Percentiles rank a stretch among this genome's conserved stretches.
These are phyloP conservation scores for Bovichtus variegatus DNA, from an alignment of 2,797 vertebrate species.

Conservation along the genomic window DNA sequence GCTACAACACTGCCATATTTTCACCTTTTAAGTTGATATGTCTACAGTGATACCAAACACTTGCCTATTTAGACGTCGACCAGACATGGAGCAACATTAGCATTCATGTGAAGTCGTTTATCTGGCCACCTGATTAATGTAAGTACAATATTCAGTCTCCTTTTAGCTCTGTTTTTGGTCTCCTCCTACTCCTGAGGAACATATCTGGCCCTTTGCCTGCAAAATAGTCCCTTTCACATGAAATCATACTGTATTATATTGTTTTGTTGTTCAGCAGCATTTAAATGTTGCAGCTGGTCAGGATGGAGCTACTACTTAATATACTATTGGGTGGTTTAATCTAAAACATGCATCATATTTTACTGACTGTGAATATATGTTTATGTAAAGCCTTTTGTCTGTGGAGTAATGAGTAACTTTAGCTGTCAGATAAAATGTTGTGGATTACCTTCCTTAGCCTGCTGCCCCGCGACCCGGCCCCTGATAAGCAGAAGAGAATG, in stretches of 20 bases:
- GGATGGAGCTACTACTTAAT: too few species aligned
- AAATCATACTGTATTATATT: background rate
- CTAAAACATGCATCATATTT: background rate
- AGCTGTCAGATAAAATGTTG: too few species aligned
- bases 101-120: background rate
- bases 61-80: background rate
- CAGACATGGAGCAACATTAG: background rate
- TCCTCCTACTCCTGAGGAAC: background rate
- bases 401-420: background rate
- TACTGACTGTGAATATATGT: background rate
- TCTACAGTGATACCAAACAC: background rate
- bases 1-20: background rate
- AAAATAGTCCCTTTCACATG: background rate
- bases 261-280: too few species aligned
- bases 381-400: background rate
- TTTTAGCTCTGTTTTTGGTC: background rate
- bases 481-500: too few species aligned
- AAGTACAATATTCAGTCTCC: too few species aligned
- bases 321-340: background rate
- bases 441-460: too few species aligned
- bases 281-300: too few species aligned
- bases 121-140: background rate
- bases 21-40: background rate
- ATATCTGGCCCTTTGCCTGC: background rate
- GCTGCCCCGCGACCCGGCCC: too few species aligned